A percentile compares a stretch with the other conserved stretches of the same genome.
Evolutionary conservation across 92 coral and sea anemone species (phyloP).

Genomic region (Epizoanthus rinbou): DNA sequence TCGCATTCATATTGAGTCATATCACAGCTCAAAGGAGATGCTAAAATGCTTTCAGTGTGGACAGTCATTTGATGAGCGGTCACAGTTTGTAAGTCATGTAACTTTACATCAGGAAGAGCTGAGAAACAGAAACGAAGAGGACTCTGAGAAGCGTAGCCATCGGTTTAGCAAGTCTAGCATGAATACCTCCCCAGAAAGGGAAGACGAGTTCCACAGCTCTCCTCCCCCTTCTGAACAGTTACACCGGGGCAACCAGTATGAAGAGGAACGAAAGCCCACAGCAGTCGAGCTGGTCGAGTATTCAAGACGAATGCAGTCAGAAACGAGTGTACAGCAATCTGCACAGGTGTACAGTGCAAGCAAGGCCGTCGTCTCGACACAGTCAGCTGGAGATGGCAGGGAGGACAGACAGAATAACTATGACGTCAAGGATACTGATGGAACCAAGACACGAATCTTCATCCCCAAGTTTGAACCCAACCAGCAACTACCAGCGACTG

Average conservation of each 20-base stretch:
- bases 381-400: neutral
- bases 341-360: neutral
- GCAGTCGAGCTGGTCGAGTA: conserved; percentile 22
- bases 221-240: conserved; percentile 31
- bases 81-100: conserved; percentile 80
- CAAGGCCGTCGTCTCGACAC: neutral
- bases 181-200: conserved; percentile 24
- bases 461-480: conserved; percentile 61
- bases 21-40: conserved; percentile 77
- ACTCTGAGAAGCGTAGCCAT: conserved; percentile 23
- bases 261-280: conserved; percentile 41
- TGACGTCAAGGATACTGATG: conserved; percentile 32
- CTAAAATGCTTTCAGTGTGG: conserved; percentile 86
- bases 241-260: conserved; percentile 3
- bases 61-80: conserved; percentile 73
- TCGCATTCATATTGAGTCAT: conserved; percentile 84
- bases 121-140: conserved; percentile 34
- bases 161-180: neutral
- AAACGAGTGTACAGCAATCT: neutral
- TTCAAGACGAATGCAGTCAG: neutral
- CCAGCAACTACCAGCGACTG: conserved; percentile 21
- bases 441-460: conserved; percentile 63
- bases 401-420: neutral
- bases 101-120: conserved; percentile 76
- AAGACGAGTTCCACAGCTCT: conserved; percentile 25